Percentiles rank a stretch among this genome's conserved stretches.
Evolutionary conservation across 1,140 invertebrate species (phyloP).

Genomic region (Arctopsyche grandis): DNA sequence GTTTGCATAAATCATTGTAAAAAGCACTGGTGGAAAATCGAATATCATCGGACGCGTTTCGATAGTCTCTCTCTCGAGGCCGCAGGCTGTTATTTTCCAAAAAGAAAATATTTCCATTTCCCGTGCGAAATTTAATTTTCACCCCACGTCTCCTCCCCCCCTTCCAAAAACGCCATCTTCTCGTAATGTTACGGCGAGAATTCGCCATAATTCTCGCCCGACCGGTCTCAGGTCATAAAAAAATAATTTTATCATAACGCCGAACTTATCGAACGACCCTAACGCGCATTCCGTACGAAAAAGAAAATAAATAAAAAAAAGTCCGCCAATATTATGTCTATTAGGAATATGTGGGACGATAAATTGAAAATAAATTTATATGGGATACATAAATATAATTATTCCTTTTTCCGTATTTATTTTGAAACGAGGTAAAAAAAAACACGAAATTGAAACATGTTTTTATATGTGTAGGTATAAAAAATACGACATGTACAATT

Average conservation of each 20-base stretch:
- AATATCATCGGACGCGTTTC: slow-evolving; percentile 8
- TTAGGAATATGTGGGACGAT: background rate
- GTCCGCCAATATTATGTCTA: background rate
- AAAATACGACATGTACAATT: too few species aligned
- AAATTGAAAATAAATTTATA: background rate
- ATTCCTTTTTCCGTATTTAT: background rate
- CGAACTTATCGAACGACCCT: slow-evolving; percentile 24
- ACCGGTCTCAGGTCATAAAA: slow-evolving; percentile 4
- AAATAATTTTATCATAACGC: slow-evolving; percentile 23
- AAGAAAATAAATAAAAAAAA: too few species aligned
- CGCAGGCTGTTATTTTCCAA: background rate
- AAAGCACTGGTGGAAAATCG: background rate
- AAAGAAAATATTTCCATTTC: background rate
- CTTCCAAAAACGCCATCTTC: background rate
- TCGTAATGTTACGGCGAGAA: slow-evolving; percentile 1
- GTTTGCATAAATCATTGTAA: slow-evolving; percentile 15
- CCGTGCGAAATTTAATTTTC: background rate
- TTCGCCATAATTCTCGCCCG: background rate
- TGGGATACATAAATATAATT: slow-evolving; percentile 4
- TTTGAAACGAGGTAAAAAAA: background rate
- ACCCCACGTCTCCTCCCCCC: background rate
- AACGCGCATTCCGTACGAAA: background rate
- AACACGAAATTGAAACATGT: too few species aligned
- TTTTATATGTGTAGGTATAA: too few species aligned
- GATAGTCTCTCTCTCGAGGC: background rate